Base-by-base conservation (phyloP, 2,113 vertebrate species). In the Xenopus laevis region DNA sequence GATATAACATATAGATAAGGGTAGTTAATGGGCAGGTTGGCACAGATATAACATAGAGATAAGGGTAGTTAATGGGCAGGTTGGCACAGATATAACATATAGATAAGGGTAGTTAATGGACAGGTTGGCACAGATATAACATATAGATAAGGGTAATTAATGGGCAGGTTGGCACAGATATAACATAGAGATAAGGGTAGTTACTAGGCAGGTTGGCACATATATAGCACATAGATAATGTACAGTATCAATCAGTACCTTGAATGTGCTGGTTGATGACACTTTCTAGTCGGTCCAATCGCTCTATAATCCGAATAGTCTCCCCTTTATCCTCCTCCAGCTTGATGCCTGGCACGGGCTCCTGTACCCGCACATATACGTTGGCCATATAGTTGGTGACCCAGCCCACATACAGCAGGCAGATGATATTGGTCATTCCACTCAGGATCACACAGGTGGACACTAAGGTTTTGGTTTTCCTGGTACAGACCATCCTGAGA, bases 401-500 rank as follows among this genome's bases (percentile, higher is more conserved):
- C 96, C 97, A 99, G 81, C 96, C 96, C 84, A 99, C 95, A 81
- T 99, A 99, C 58, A 99, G 91, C 86, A 99, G 87, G 84, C 96
- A 98, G 74, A 98, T 91, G 78, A 98, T 96, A 85, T 99, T 99
- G 91, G 94, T 98, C 95, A 98, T 96, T 80, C 96, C 97, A 83
- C 96, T 98, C 87, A 98, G 87, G 86, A 99, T 98, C 86, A 99
- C 96, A 89, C 97, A 99, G 85, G 96, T 97, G 87, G 96, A 98
- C 89, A 99, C 95, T 87, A 99, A 95, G 94, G 97, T 96, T 96
- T 98, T 98, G 90, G 95, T 96, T 92, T 96, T 98, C 91, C 97
- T 97, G 88, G 94, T 95, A 90, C 95, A 98, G 90, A 94, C 94
- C 97, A 99, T 99, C 79, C 93, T 96, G 88, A 89, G 87, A 89